A percentile compares a stretch with the other conserved stretches of the same genome.
These are phyloP conservation scores for Diplodus sargus DNA, from an alignment of 2,797 vertebrate genomes.

Conservation along the genomic window DNA sequence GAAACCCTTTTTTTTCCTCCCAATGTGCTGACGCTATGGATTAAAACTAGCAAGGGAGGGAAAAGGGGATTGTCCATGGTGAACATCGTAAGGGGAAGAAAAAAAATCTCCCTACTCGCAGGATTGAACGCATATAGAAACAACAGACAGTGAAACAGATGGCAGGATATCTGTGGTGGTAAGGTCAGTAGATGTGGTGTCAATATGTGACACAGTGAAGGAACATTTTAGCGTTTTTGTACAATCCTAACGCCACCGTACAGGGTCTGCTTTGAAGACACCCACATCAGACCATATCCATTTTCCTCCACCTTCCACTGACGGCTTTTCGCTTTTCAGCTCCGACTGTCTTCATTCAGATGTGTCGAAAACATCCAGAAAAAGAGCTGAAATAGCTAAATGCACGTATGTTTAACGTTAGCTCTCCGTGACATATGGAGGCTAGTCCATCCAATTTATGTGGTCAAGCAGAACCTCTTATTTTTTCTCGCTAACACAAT, in stretches of 20 bases:
- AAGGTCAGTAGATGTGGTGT: not conserved
- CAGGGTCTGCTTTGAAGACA: conserved; percentile 70
- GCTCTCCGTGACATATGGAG: conserved; percentile 47
- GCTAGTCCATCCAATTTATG: conserved; percentile 56
- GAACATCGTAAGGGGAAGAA: conserved; percentile 33
- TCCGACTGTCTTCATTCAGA: conserved; percentile 30
- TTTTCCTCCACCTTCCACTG: conserved; percentile 57
- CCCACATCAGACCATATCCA: conserved; percentile 73
- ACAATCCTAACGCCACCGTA: conserved; percentile 32
- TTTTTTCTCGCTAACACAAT: conserved; percentile 78
- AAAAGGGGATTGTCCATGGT: conserved; percentile 68
- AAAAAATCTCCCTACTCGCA: conserved; percentile 29
- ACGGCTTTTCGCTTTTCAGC: conserved; percentile 29
- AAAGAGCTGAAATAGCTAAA: not conserved
- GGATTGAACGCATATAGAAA: conserved; percentile 6
- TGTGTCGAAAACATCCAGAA: not conserved
- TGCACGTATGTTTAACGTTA: conserved; percentile 21
- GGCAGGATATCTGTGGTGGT: no score
- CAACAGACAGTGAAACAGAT: not conserved
- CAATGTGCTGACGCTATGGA: conserved; percentile 56
- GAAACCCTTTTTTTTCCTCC: not conserved
- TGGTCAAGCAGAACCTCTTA: conserved; percentile 71
- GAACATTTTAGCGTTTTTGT: conserved; percentile 28
- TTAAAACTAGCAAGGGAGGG: conserved; percentile 62
- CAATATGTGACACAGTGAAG: conserved; percentile 12